Conservation (phyloP, 2,888 invertebrate species). For the Lithophane semibrunnea region DNA sequence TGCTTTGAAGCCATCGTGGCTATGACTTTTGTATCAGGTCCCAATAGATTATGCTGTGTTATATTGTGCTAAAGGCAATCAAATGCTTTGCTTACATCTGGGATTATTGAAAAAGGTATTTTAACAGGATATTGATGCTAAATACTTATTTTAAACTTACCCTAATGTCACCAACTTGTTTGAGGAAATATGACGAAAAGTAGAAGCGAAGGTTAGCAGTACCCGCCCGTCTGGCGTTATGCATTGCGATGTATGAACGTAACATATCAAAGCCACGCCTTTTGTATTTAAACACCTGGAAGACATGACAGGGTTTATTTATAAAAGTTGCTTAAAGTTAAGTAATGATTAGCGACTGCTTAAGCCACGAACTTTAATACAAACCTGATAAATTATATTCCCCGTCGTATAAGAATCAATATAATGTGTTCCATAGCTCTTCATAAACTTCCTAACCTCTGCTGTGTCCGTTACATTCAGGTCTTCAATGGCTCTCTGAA, state of each 20-base stretch:
- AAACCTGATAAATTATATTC: slow-evolving; percentile 96
- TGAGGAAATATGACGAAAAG: slow-evolving; percentile 86
- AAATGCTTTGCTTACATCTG: slow-evolving; percentile 21
- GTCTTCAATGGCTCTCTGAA: slow-evolving; percentile 91
- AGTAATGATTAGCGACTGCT: background rate
- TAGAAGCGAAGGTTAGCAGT: slow-evolving; percentile 83
- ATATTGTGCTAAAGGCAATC: slow-evolving; percentile 4
- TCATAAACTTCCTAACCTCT: slow-evolving; percentile 94
- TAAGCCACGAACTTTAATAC: slow-evolving; percentile 33
- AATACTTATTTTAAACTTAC: slow-evolving; percentile 69
- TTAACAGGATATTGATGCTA: background rate
- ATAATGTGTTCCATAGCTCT: slow-evolving; percentile 96
- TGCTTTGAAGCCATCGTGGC: background rate
- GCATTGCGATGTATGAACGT: slow-evolving; percentile 76
- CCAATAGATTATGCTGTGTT: background rate
- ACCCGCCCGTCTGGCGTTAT: slow-evolving; percentile 69
- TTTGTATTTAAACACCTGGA: slow-evolving; percentile 87
- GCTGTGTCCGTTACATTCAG: slow-evolving; percentile 92
- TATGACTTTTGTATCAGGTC: background rate
- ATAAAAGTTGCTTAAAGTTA: background rate
- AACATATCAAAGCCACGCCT: slow-evolving; percentile 81
- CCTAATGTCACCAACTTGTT: slow-evolving; percentile 86
- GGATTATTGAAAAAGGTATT: background rate
- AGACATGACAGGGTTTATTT: background rate
- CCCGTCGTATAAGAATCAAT: slow-evolving; percentile 96